Evolutionary conservation across 2,113 vertebrate species (phyloP).

Genomic region (Rhynchomys soricoides): DNA sequence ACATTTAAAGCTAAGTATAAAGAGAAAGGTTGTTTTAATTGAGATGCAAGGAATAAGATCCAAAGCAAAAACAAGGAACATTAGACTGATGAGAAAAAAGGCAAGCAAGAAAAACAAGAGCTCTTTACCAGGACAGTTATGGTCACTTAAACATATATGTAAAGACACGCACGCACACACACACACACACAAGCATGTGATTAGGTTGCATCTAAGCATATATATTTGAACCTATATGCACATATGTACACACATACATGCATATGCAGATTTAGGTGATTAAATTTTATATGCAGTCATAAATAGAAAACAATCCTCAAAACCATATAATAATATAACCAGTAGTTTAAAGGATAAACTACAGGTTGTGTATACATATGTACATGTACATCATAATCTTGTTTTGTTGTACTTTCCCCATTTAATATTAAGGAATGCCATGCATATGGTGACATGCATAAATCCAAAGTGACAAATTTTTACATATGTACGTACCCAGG

Average conservation of each 20-base stretch:
- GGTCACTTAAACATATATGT: neutral
- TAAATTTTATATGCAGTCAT: neutral
- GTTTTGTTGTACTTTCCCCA: neutral
- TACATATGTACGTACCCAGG: neutral
- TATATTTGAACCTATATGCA: neutral
- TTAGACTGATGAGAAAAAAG: neutral
- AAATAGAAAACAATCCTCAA: neutral
- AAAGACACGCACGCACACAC: too few species aligned
- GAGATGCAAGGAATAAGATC: neutral
- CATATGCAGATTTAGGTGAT: conserved; percentile 25
- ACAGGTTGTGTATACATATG: neutral
- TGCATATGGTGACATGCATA: neutral
- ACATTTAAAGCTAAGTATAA: neutral
- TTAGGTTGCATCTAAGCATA: neutral
- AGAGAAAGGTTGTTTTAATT: neutral
- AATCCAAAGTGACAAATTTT: conserved; percentile 27
- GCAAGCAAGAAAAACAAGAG: neutral
- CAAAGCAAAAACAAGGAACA: neutral
- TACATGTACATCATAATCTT: neutral
- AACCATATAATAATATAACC: neutral
- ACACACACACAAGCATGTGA: neutral
- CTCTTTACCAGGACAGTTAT: neutral
- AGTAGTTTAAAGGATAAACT: neutral
- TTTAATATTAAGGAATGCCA: neutral
- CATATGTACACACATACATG: neutral